Base-by-base conservation (phyloP, 1,140 invertebrate genomes). In the Drosophila aff. region DNA sequence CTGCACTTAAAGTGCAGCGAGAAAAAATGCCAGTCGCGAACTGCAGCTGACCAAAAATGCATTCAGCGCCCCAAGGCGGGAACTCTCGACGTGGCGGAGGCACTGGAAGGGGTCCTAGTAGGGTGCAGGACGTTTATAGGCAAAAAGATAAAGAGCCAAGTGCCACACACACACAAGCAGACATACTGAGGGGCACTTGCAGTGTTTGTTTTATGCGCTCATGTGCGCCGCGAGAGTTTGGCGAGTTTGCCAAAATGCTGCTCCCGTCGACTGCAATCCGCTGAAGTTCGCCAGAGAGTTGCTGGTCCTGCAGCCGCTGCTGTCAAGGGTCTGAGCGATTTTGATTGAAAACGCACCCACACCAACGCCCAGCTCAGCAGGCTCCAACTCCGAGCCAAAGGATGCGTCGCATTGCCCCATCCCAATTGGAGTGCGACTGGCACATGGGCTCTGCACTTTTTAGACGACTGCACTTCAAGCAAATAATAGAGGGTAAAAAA, bases 111-210 rank as follows among this genome's bases (percentile, higher is more conserved):
- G 13, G 18, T 21, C 47, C 15, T 36, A 10, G 52, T 26, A 40
- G 55, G 69, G 67, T 40, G 58, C 58, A 63, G 63, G 79, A 85
- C 85, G 85, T 90, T 90, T 90, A 90, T 91, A 73, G 77, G 72
- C 85, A 90, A 90, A 90, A 90, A 90, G 85, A 90, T 91, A 90
- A 90, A 90, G 86, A 90, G 79, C 64, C 79, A 89, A 89, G 85
- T 84, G 81, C 81, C 60, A 33, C 21, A 82, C 75, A 79, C 50
- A 73, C 47, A 65, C 61, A 73, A 44, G 62, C 61, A 65, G 26
- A 41, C 62, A 72, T 18, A 57, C 33, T 52, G 15, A 40, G 18
- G 13, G 28, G 41, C 44, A 62, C 62, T 63, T 47, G n/a, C 72
- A 65, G 50, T 85, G 85, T 90, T 89, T 89, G 84, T 79, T 89